phyloP scores from a whole-genome alignment of 2,113 vertebrate species.

The Thoracochromis brauschi region DNA sequence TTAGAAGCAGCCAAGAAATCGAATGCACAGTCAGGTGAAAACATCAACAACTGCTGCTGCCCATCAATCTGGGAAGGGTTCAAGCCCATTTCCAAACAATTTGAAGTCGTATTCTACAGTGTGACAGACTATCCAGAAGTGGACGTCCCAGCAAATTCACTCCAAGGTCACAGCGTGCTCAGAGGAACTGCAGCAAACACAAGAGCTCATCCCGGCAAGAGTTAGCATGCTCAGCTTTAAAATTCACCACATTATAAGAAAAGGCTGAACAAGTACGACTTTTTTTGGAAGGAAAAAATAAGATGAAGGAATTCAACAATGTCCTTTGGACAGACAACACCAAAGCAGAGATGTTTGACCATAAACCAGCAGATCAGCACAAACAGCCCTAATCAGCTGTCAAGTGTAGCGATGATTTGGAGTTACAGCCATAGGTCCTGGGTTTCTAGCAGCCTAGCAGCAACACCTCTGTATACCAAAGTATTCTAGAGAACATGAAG shows the following conservation, averaged over 20 bases:
- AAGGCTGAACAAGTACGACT: neutral
- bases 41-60: neutral
- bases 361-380: neutral
- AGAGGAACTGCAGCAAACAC: neutral
- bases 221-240: neutral
- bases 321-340: neutral
- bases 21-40: neutral
- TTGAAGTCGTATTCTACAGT: neutral
- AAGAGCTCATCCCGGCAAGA: fast-evolving
- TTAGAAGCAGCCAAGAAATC: neutral
- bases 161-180: neutral
- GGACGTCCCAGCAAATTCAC: neutral
- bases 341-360: neutral
- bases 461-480: neutral
- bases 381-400: neutral
- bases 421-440: neutral
- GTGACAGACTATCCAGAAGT: neutral
- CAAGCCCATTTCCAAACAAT: fast-evolving
- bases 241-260: neutral
- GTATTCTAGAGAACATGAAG: neutral
- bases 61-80: neutral
- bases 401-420: too few species aligned
- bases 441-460: neutral
- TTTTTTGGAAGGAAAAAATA: neutral
- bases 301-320: neutral